Evolutionary conservation across 2,113 vertebrate species (phyloP).

Genomic region (Rhinopomastus cyanomelas): DNA sequence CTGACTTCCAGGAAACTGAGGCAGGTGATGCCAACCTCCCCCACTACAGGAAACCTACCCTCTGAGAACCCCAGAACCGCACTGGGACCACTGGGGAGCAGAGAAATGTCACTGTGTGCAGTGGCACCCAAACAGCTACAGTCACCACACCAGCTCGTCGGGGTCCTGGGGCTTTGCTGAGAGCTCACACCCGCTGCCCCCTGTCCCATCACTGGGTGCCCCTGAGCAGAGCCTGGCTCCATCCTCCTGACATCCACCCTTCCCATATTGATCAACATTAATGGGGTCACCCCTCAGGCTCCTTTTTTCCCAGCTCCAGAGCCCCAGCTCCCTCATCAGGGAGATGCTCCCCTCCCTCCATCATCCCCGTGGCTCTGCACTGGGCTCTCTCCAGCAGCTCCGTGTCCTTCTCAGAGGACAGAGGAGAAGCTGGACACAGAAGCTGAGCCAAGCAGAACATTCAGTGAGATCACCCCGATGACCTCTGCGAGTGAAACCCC

Average conservation of each 20-base stretch:
- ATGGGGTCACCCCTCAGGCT: no score
- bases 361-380: no score
- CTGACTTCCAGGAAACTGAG: neutral
- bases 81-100: neutral
- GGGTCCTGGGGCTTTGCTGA: neutral
- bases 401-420: neutral
- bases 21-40: neutral
- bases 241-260: no score
- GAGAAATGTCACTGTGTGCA: neutral
- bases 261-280: no score
- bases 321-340: no score
- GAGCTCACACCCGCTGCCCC: no score
- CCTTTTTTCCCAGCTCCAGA: no score
- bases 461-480: neutral
- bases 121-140: neutral
- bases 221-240: no score
- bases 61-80: neutral
- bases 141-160: neutral
- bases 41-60: neutral
- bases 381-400: no score
- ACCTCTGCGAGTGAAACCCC: no score
- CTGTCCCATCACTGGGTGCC: no score
- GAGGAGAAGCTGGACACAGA: neutral
- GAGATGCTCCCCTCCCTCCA: no score
- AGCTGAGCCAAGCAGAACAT: neutral